Base-by-base conservation (phyloP, 2,888 invertebrate species). In the Caenorhabditis japonica region DNA sequence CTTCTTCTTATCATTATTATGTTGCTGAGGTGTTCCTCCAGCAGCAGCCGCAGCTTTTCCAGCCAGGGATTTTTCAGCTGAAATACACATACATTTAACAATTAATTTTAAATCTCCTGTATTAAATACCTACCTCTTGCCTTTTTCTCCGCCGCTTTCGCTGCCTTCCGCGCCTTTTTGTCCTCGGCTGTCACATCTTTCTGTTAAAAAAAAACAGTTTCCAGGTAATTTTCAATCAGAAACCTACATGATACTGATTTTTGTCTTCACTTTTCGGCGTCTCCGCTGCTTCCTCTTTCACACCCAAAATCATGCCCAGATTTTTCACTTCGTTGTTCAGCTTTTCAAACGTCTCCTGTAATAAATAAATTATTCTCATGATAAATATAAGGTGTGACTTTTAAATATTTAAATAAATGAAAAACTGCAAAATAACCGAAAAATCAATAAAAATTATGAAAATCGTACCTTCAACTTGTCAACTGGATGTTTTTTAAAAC, bases 91-190 rank as follows among this genome's bases (percentile, higher is more conserved):
- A 3, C 2, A 2, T 10, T 36, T 25, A 21, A 7, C 12, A 13
- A 17, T n/a, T 1, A 27, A 15, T 58, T 30, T 36, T 44, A 34
- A 10, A 13, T 19, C 10, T 12, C 19, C 33, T 19, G 5, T 4
- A 21, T 3, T 27, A 21, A 34, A 60, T 25, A 44, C 39, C 3
- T 15, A 77, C 75, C 77, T 70, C 72, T 71, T 4, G 72, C 79
- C 21, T 79, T 77, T 23, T 81, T 81, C 39, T 72, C 78, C 1
- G 79, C 81, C 3, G 79, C 81, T 44, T 81, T 81, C 3, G 76
- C 74, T n/a, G 68, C 68, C 56, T 79, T 66, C 41, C 76, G 75
- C 8, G 62, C 69, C 44, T 76, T 68, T 30, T 79, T 79, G 21
- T 79, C 79, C 5, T 79, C 79, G 7, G 66, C 62, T 4, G 69